Evolutionary conservation across 2,113 vertebrate species (phyloP).

Genomic region (Aptenodytes patagonicus): DNA sequence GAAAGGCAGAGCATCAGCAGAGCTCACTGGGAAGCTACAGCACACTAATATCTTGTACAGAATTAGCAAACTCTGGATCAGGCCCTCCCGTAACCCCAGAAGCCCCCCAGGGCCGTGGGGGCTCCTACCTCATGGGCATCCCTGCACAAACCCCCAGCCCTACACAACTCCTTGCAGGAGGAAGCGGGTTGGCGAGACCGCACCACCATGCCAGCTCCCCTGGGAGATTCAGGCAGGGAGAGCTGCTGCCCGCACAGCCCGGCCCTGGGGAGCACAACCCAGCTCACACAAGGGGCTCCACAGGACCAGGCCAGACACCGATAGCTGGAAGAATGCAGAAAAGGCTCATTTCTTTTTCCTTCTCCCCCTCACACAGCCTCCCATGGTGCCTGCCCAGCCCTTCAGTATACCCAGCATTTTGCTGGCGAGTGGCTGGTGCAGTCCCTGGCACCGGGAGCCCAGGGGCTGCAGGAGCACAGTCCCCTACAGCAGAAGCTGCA

Average conservation of each 20-base stretch:
- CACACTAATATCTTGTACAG: neutral
- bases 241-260: neutral
- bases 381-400: neutral
- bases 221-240: neutral
- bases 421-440: neutral
- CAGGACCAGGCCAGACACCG: rapidly evolving
- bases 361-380: neutral
- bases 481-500: neutral
- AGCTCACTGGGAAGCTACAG: neutral
- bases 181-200: neutral
- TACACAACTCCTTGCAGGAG: neutral
- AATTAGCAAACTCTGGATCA: neutral
- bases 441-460: neutral
- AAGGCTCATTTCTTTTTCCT: neutral
- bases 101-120: neutral
- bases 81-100: neutral
- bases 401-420: neutral
- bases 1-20: neutral
- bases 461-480: neutral
- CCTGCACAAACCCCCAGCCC: neutral
- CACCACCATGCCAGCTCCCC: neutral
- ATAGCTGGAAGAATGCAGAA: neutral
- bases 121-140: neutral
- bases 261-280: neutral
- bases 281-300: neutral